Evolutionary conservation across 2,113 vertebrate genomes (phyloP), one percentile per base, ranked within the genome.

Genomic region (Azemiops feae): DNA sequence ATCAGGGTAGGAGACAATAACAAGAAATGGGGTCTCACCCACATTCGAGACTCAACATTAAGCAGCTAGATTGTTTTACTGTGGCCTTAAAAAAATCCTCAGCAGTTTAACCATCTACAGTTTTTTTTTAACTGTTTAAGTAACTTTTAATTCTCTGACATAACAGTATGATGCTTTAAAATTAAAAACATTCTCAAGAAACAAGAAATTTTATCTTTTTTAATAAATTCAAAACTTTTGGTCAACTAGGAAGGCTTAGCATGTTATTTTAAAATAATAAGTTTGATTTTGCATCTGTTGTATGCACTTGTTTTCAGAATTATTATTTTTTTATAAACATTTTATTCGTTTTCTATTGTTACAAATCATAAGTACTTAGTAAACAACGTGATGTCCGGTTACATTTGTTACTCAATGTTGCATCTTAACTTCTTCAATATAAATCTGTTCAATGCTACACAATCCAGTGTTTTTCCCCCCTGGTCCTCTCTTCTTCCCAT

Each of bases 291-390:
- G 39, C 53, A 9, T 92, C 69, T 93, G n/a, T 87, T 81, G 55
- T 93, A 23, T 90, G 89, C 53, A 50, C 92, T 92, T 96, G 43
- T 95, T 96, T 96, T 12, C 97, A 99, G 99, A 96, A 60, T 98
- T 3, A 96, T 99, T 95, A 50, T 50, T 50, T 50, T 45, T 50
- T 50, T 9, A 50, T 50, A 50, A 50, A 50, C 9, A 50, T 50
- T 50, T 9, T 50, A 50, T 9, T 50, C 47, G 9, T 9, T 50
- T 50, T 50, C 47, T 50, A 50, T 50, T 9, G 1, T 50, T 50
- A 50, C 47, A 50, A 50, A 50, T 9, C 8, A 50, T 50, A 50
- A 9, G 47, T 50, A 8, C 47, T 50, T 50, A 50, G 47, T 50
- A 50, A 9, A 50, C 47, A 50, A 50, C 9, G 8, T 50, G 47